Base-by-base conservation (phyloP, 2,113 vertebrate genomes). In the Sardina pilchardus region DNA sequence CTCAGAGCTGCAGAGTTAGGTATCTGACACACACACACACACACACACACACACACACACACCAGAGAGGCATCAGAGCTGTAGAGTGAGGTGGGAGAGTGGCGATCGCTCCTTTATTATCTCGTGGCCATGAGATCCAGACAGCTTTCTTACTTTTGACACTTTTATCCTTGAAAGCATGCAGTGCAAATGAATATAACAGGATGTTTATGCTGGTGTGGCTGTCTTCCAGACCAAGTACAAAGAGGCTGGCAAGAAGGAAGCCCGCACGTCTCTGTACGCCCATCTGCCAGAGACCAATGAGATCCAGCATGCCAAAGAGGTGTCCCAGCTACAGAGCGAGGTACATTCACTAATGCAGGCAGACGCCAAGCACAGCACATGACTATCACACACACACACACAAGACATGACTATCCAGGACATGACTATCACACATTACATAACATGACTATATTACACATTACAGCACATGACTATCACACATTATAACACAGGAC, bases 201-300 rank as follows among this genome's bases (percentile, higher is more conserved):
- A 24, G 2, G 6, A 59, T 59, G 53, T 59, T 56, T 21, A 21
- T 19, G 5, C 21, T 21, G 21, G 19, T 56, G 82, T 88, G 81
- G 84, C 81, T 89, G 45, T 85, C 56, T 59, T n/a, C 50, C 81
- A 99, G 98, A 92, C 94, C 59, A 97, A 96, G 88, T 99, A 99
- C 84, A 97, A 96, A 93, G 94, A 95, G 87, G 94, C 87, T 21
- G 93, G 89, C 84, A 97, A 96, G 91, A 94, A 94, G 82, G 94
- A 94, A 85, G 86, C 94, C 39, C 89, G 95, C 26, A 89, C 93
- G 17, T 92, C 94, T 83, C 93, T 98, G 2, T 99, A 97, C 91
- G 95, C 96, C 88, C 95, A 92, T 90, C 96, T 99, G 91, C 94
- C 97, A 3, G 95, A 97, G 34, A 99, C 98, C 63, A 94, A 96